phyloP scores from a whole-genome alignment of 2,113 vertebrate species.

The Hemiscyllium ocellatum region DNA sequence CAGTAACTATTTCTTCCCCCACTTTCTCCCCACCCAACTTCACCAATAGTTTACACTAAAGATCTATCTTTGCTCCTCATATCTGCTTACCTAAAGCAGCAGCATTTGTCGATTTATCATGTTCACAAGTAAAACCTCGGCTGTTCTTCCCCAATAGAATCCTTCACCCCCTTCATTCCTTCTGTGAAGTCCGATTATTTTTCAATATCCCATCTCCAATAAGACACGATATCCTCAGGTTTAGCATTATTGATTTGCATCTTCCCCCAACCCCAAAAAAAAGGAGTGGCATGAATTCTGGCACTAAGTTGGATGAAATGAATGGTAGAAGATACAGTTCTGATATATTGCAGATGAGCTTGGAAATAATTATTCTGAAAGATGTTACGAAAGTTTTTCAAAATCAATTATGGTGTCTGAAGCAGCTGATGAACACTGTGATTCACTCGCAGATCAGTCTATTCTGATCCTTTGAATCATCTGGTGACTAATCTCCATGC shows the following conservation, averaged over 20 bases:
- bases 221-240: neutral
- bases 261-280: too few relatives aligned
- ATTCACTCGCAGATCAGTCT: neutral
- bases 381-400: neutral
- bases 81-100: neutral
- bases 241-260: neutral
- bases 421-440: neutral
- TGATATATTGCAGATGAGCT: neutral
- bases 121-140: neutral
- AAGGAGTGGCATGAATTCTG: neutral
- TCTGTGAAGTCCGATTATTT: neutral
- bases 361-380: neutral
- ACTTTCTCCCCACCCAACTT: neutral
- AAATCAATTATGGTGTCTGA: neutral
- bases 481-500: neutral
- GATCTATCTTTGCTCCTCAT: neutral
- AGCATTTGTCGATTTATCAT: neutral
- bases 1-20: neutral
- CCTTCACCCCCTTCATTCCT: neutral
- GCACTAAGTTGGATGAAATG: neutral
- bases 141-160: neutral
- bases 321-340: neutral
- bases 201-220: neutral
- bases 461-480: neutral
- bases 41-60: neutral